Base-by-base conservation (phyloP, 2,888 invertebrate genomes). In the Agrilus biguttatus region DNA sequence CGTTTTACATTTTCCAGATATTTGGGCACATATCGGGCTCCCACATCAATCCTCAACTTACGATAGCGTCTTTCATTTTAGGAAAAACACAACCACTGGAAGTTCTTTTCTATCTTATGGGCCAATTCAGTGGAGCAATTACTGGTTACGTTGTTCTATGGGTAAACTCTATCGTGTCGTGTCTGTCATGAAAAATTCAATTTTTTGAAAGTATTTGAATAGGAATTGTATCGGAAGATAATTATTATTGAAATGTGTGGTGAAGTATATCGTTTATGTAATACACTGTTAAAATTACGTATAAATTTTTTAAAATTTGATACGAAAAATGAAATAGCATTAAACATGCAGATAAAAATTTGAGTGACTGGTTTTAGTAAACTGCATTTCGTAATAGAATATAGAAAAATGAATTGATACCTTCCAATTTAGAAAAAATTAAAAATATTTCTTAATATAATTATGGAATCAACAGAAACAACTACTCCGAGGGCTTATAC, bases 11-110 rank as follows among this genome's bases (percentile, higher is more conserved):
- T 46, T 64, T 62, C 41, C 65, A 77, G 71, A 75, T 75, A 43
- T 77, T 81, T 47, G 83, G 80, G 3, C 82, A 83, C 55, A 71
- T 84, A 38, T 83, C 83, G 21, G 80, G 80, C 10, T 78, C 80
- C 0, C 81, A 80, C 55, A 65, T 84, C 55, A 84, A 84, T 62
- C 84, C 84, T 0, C 72, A 77, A 0, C 78, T 84, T 3, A 80
- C 83, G 0, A 56, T 80, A 6, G 75, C 75, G 0, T 72, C 80
- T 1, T 62, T 74, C 2, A 59, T 79, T 67, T 38, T 72, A 56
- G 75, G 75, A 0, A 60, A 62, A 13, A 68, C 70, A 37, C 65
- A 73, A 1, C 52, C 72, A 2, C 6, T 47, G 5, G 57, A 67
- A 8, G 77, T 73, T 1, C 56, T 71, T 1, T 55, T 72, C 12